Conservation (phyloP, 37 sponge, comb jelly and placozoan species). For the Ephydatia muelleri region DNA sequence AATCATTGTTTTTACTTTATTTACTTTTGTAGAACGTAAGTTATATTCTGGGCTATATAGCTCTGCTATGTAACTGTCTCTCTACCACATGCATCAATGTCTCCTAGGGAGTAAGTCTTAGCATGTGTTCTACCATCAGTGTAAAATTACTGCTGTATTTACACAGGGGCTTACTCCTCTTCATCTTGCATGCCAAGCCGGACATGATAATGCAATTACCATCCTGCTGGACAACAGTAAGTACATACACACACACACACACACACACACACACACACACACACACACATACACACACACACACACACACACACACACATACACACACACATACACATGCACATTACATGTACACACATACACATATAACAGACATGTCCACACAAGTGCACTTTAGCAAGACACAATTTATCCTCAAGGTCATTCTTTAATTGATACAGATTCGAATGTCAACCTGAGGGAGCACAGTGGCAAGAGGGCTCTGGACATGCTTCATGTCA, state of each 20-base stretch:
- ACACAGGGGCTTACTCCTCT: slow-evolving; percentile 75
- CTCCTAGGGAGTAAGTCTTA: not conserved
- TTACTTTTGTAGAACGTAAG: slow-evolving; percentile 26
- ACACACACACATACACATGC: not conserved
- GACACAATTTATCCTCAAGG: too few relatives aligned
- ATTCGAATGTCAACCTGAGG: slow-evolving; percentile 51
- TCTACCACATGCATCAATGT: not conserved
- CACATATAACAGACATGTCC: not conserved
- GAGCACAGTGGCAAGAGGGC: slow-evolving; percentile 71
- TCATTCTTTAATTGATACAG: not conserved
- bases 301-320: too few relatives aligned
- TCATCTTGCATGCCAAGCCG: slow-evolving; percentile 69
- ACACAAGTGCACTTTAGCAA: too few relatives aligned
- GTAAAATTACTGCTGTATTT: not conserved
- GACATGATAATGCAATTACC: slow-evolving; percentile 67
- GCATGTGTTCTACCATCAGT: not conserved
- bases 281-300: too few relatives aligned
- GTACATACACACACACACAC: slow-evolving; percentile 10
- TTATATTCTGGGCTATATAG: not conserved
- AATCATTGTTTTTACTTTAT: too few relatives aligned
- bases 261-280: not conserved
- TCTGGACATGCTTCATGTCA: slow-evolving; percentile 47
- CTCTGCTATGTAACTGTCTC: not conserved
- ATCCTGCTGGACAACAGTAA: slow-evolving; percentile 59
- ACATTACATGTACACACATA: too few relatives aligned